Base-by-base conservation (phyloP, 2,888 invertebrate genomes). In the Smittia sp. region DNA sequence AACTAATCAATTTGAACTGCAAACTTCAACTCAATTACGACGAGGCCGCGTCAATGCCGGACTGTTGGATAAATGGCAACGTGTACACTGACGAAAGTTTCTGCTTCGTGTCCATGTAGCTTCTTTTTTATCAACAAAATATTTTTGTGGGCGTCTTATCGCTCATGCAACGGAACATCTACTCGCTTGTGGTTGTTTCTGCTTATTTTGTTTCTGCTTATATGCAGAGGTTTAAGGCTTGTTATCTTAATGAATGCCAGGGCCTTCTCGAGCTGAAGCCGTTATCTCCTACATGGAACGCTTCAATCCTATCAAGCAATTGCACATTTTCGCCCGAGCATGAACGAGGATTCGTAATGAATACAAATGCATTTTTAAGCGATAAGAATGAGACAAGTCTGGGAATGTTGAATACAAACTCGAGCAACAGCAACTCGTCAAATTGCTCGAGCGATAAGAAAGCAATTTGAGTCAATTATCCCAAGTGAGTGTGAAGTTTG, bases 101-200 rank as follows among this genome's bases (percentile, higher is more conserved):
- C 18, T 46, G 18, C n/a, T 15, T 46, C 18, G 3, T 6, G n/a
- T 46, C n/a, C 52, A 15, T 46, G n/a, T 9, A 18, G n/a, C n/a
- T 46, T 46, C n/a, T 46, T 46, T 46, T 13, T 46, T 46, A 46
- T 46, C 52, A 46, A 46, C 18, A 15, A 18, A 46, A 46, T 39
- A 68, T 73, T 65, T 65, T 66, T 73, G 73, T 73, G 73, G 73
- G 73, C 73, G 73, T 73, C 73, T 73, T 73, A 73, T 73, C 73
- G 63, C 65, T 25, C 52, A 32, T 32, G 32, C 3, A 32, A 32
- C 32, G 32, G n/a, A n/a, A n/a, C 9, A 6, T 32, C 3, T 9
- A 32, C 32, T 32, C 32, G 9, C 9, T 32, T 9, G 32, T 32
- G 32, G 32, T 32, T 32, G 32, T 32, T 46, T 46, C 18, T 46